Evolutionary conservation across 2,888 invertebrate species (phyloP).

Genomic region (Oscheius onirici): DNA sequence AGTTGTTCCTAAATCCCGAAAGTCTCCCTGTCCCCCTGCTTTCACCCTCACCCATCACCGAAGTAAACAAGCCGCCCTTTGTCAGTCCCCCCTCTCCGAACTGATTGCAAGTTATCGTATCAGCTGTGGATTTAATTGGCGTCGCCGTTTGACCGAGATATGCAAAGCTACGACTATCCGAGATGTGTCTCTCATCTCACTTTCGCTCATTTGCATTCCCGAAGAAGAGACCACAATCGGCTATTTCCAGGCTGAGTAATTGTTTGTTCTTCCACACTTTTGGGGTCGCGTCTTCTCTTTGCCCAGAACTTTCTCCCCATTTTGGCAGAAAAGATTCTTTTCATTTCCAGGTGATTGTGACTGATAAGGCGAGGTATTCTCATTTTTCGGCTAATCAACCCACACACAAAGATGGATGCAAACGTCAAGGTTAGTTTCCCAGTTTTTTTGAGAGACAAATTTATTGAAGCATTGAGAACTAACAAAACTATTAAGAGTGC

Average conservation of each 20-base stretch:
- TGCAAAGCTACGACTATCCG: constrained; percentile 20
- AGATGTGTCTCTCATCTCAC: not conserved
- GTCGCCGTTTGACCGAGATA: constrained; percentile 24
- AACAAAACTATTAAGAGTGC: no score
- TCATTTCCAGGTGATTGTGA: constrained; percentile 11
- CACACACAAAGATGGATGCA: constrained; percentile 19
- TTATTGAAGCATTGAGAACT: no score
- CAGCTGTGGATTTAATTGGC: constrained; percentile 29
- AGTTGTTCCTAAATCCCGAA: no score
- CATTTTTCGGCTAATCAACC: not conserved
- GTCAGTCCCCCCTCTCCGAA: not conserved
- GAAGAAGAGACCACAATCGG: not conserved
- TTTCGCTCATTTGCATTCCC: constrained; percentile 32
- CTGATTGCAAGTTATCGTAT: constrained; percentile 17
- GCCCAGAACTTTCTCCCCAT: not conserved
- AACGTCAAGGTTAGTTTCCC: constrained; percentile 13
- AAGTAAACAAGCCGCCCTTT: not conserved
- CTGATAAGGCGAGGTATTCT: constrained; percentile 10
- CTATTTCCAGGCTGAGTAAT: constrained; percentile 4
- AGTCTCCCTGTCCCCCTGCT: not conserved
- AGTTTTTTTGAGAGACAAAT: not conserved
- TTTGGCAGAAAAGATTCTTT: not conserved
- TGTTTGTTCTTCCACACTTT: constrained; percentile 19
- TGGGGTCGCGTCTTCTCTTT: not conserved
- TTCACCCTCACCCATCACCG: not conserved